Evolutionary conservation across 2,113 vertebrate species (phyloP).

Genomic region (Corythoichthys intestinalis): DNA sequence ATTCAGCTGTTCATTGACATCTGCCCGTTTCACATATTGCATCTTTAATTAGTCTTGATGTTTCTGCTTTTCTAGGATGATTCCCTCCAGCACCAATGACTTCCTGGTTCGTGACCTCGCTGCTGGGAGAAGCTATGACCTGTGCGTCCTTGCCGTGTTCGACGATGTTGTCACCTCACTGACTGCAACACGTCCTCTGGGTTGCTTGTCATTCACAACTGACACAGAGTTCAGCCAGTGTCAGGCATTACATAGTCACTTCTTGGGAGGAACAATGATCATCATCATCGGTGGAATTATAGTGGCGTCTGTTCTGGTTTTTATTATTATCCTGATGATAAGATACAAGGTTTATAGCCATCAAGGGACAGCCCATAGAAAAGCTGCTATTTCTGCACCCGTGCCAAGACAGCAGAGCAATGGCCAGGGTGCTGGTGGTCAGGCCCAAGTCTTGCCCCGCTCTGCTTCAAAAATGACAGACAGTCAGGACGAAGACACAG

Average conservation of each 20-base stretch:
- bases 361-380: slow-evolving; percentile 71
- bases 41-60: neutral
- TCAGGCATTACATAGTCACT: slow-evolving; percentile 82
- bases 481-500: slow-evolving; percentile 61
- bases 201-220: slow-evolving; percentile 83
- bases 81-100: slow-evolving; percentile 84
- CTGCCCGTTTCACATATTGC: neutral
- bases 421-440: slow-evolving; percentile 54
- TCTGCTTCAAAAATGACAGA: slow-evolving; percentile 70
- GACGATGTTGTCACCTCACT: slow-evolving; percentile 79
- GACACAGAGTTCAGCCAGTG: slow-evolving; percentile 80
- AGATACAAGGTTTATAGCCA: slow-evolving; percentile 88
- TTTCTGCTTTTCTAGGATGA: slow-evolving; percentile 78
- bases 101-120: slow-evolving; percentile 88
- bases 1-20: neutral
- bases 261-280: slow-evolving; percentile 93
- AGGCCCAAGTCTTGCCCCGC: slow-evolving; percentile 62
- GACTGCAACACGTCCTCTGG: slow-evolving; percentile 81
- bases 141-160: slow-evolving; percentile 87
- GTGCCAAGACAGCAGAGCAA: slow-evolving; percentile 77
- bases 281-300: slow-evolving; percentile 94
- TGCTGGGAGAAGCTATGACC: slow-evolving; percentile 84
- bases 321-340: slow-evolving; percentile 92
- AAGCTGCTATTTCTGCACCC: slow-evolving; percentile 66
- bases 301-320: slow-evolving; percentile 89